phyloP scores from a whole-genome alignment of 2,888 invertebrate genomes.

The Metellina segmentata region DNA sequence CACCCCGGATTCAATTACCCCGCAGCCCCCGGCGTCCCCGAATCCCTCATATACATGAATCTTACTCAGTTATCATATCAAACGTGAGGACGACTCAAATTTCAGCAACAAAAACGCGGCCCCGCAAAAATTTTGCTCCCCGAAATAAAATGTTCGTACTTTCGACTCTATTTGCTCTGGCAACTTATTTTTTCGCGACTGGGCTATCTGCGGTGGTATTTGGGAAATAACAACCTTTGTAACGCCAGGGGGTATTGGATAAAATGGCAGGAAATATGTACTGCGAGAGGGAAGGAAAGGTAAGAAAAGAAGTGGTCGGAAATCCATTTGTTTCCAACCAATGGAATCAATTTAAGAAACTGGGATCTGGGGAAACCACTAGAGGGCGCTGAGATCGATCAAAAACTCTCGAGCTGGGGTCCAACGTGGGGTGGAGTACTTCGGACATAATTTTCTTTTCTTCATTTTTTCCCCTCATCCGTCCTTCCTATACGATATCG shows the following conservation, averaged over 20 bases:
- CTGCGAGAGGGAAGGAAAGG: constrained; percentile 39
- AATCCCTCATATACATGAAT: constrained; percentile 8
- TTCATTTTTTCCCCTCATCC: not conserved
- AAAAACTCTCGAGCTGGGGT: constrained; percentile 63
- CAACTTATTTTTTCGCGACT: constrained; percentile 53
- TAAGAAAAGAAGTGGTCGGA: constrained; percentile 70
- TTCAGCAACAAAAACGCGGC: constrained; percentile 33
- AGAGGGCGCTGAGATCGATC: constrained; percentile 75
- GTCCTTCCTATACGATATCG: constrained; percentile 55
- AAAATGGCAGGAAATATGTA: constrained; percentile 75
- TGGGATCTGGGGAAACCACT: constrained; percentile 71
- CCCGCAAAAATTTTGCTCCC: constrained; percentile 11
- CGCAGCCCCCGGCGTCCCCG: not conserved
- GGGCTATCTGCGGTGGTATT: constrained; percentile 63
- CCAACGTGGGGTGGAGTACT: constrained; percentile 49
- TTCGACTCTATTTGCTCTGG: constrained; percentile 51
- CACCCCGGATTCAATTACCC: constrained; percentile 50
- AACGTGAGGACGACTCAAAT: constrained; percentile 11
- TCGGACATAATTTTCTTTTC: constrained; percentile 59
- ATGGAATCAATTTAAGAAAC: constrained; percentile 75
- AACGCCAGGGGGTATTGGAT: constrained; percentile 72
- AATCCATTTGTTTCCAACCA: constrained; percentile 73
- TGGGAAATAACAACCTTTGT: constrained; percentile 74
- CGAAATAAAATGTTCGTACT: constrained; percentile 62
- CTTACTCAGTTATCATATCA: constrained; percentile 39